Evolutionary conservation across 2,113 vertebrate species (phyloP).

Genomic region (Peromyscus polionotus): DNA sequence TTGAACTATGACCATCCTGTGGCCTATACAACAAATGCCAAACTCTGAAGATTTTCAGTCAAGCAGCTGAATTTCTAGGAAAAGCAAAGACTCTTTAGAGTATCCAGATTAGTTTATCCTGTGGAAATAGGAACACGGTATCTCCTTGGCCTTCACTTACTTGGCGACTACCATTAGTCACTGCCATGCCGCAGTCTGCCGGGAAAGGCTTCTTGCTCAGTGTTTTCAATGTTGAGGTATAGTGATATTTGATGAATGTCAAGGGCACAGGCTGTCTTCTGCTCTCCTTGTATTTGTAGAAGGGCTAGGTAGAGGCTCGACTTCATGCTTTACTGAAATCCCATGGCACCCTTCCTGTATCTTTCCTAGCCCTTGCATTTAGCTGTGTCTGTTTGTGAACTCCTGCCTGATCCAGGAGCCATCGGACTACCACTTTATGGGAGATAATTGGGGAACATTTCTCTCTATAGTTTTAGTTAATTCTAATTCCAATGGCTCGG

Average conservation of each 20-base stretch:
- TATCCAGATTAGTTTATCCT: neutral
- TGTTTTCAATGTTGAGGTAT: neutral
- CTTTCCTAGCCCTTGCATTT: neutral
- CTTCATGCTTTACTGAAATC: slow-evolving; percentile 2
- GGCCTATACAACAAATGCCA: neutral
- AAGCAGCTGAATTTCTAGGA: slow-evolving; percentile 28
- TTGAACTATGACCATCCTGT: neutral
- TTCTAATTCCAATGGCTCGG: slow-evolving; percentile 38
- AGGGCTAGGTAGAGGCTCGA: neutral
- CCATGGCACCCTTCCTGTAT: neutral
- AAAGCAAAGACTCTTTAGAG: neutral
- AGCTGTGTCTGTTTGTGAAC: neutral
- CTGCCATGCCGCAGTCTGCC: neutral
- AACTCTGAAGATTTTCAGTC: slow-evolving; percentile 31
- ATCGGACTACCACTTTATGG: neutral
- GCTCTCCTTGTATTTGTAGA: slow-evolving; percentile 6
- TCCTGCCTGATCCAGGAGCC: neutral
- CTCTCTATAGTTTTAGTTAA: slow-evolving; percentile 62
- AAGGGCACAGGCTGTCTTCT: slow-evolving; percentile 26
- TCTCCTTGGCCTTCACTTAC: neutral
- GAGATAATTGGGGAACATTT: slow-evolving; percentile 52
- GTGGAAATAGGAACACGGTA: neutral
- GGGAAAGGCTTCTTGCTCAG: neutral
- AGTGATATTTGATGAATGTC: slow-evolving; percentile 14
- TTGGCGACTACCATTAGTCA: neutral